Base-by-base conservation (phyloP, 2,888 invertebrate genomes). In the Theretra japonica region DNA sequence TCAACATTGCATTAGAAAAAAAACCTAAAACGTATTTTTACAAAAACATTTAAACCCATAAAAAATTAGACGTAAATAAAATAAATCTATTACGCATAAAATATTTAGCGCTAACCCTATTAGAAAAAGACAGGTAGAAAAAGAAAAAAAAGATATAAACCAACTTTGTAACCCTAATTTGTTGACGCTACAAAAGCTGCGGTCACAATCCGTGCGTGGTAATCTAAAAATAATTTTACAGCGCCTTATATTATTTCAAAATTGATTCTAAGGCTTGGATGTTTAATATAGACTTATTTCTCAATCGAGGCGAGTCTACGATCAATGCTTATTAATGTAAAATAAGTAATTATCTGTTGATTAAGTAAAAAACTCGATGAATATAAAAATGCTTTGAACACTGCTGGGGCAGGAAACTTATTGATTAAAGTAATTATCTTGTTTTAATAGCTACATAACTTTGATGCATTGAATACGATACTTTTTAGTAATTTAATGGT, bases 161-260 rank as follows among this genome's bases (percentile, higher is more conserved):
- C 19, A 8, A 11, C 48, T 30, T 50, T 4, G 3, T 59, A 25
- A 60, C 17, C 23, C 50, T 60, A 60, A 57, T 41, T 59, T 70
- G 50, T n/a, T 53, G 30, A 60, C 60, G 25, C 6, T 69, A 70
- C 50, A 50, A 41, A 59, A 58, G 48, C 23, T 65, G 53, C 53
- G 60, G 70, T 70, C 59, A 62, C 30, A 74, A 71, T 72, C 76
- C 75, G 73, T 28, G 71, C 72, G 53, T 75, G 57, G n/a, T 65
- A 70, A 68, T 80, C 73, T 75, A 75, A 69, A 76, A 77, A 77
- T 70, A 81, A 82, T 80, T 81, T 76, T 75, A 76, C 57, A 75
- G 75, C 70, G 75, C 75, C 76, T 75, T 74, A 75, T 74, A 76
- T 73, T 73, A 79, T 80, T 77, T 78, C 73, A 75, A 62, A 70